A percentile compares a stretch with the other conserved stretches of the same genome.
Conservation (phyloP, 2,888 invertebrate species). For the Lottia scabra region DNA sequence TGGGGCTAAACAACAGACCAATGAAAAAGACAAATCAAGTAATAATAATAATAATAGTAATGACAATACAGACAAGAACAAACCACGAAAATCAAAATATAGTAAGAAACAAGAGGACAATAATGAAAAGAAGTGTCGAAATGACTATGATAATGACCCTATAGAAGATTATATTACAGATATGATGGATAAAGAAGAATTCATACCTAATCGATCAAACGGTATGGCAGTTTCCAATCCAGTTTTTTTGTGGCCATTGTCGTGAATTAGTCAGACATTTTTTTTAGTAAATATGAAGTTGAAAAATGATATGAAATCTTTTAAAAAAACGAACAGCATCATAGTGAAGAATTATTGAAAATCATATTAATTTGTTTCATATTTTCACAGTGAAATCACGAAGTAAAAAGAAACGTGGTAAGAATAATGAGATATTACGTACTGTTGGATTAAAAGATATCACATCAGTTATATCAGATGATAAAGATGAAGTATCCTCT, state of each 20-base stretch:
- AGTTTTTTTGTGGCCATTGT: too few relatives aligned
- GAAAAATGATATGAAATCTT: too few relatives aligned
- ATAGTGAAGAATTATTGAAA: too few relatives aligned
- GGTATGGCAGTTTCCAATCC: neutral
- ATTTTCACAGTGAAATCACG: neutral
- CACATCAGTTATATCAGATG: conserved; percentile 22
- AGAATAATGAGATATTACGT: neutral
- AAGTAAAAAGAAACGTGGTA: conserved; percentile 3
- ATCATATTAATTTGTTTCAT: too few relatives aligned
- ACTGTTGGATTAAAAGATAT: neutral
- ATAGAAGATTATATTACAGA: neutral
- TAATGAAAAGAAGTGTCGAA: neutral
- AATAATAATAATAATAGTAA: conserved; percentile 1
- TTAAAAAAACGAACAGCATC: too few relatives aligned
- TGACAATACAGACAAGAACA: neutral
- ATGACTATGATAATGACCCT: neutral
- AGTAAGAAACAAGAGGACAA: neutral
- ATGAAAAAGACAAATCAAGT: conserved; percentile 24
- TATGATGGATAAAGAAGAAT: neutral
- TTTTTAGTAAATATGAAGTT: too few relatives aligned
- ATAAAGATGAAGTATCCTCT: conserved; percentile 78
- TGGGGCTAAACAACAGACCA: conserved; percentile 17
- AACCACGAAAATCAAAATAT: neutral
- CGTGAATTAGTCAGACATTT: neutral
- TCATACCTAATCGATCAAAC: neutral